Evolutionary conservation across 2,113 vertebrate species (phyloP).

Genomic region (Probosciger aterrimus): DNA sequence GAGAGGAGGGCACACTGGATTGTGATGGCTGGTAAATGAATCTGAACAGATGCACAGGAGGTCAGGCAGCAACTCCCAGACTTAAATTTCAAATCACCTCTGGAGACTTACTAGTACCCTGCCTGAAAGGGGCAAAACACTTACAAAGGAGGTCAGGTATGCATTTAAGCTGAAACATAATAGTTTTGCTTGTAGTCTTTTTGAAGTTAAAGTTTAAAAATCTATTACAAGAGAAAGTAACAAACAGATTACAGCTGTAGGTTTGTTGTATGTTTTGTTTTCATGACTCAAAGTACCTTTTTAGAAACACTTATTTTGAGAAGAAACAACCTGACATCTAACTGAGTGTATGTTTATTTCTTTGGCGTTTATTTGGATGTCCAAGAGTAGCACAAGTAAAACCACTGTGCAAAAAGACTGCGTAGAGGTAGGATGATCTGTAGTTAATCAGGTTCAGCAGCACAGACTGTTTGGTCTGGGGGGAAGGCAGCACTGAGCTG

Average conservation of each 20-base stretch:
- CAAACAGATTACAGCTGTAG: background rate
- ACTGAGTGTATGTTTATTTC: background rate
- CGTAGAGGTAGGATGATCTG: background rate
- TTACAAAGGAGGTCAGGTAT: background rate
- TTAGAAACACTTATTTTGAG: background rate
- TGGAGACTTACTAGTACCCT: background rate
- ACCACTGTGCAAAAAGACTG: background rate
- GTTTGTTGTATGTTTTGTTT: background rate
- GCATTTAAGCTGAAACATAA: background rate
- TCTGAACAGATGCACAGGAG: background rate
- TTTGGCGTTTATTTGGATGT: background rate
- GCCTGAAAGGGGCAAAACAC: background rate
- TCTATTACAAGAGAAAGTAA: background rate
- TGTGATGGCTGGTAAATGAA: background rate
- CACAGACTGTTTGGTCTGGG: background rate
- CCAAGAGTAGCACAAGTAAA: background rate
- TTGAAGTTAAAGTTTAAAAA: background rate
- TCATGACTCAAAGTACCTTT: background rate
- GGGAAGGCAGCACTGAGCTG: background rate
- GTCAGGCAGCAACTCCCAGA: background rate
- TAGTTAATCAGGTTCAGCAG: background rate
- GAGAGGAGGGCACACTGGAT: background rate
- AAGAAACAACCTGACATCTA: background rate
- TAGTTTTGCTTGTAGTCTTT: background rate
- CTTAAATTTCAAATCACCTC: background rate